A percentile compares a stretch with the other conserved stretches of the same genome.
These are phyloP conservation scores for Harpalus rufipes DNA, from an alignment of 2,888 invertebrate species.

Conservation along the genomic window DNA sequence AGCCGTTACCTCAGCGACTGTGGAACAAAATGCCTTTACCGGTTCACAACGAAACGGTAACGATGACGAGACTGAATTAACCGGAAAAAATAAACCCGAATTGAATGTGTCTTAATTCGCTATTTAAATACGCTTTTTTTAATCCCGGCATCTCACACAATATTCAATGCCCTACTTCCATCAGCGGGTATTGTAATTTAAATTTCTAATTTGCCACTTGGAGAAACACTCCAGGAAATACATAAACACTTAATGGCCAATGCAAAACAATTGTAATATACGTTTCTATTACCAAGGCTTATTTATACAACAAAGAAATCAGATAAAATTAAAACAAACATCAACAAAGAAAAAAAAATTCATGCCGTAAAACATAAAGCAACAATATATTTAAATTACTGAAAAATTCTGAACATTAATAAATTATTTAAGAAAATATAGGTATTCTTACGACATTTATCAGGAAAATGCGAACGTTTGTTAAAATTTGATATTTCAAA, in stretches of 20 bases:
- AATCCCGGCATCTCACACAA: conserved; percentile 30
- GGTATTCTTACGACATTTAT: too few species aligned
- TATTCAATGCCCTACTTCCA: conserved; percentile 18
- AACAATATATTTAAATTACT: too few species aligned
- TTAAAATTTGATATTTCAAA: too few species aligned
- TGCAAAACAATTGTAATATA: neutral
- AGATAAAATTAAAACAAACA: neutral
- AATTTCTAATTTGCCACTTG: conserved; percentile 22
- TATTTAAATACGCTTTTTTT: conserved; percentile 49
- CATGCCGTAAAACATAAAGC: neutral
- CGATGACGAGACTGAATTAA: conserved; percentile 52
- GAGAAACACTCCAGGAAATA: conserved; percentile 14
- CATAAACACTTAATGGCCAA: conserved; percentile 12
- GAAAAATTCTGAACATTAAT: too few species aligned
- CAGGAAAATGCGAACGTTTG: too few species aligned
- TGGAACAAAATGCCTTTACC: conserved; percentile 51
- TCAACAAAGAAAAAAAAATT: neutral
- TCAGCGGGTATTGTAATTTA: neutral
- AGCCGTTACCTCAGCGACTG: conserved; percentile 41
- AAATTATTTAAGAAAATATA: too few species aligned
- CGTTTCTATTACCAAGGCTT: neutral
- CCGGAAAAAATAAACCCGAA: conserved; percentile 53
- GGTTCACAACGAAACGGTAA: conserved; percentile 52
- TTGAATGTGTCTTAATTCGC: conserved; percentile 55
- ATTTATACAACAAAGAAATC: conserved; percentile 8